A percentile compares a stretch with the other conserved stretches of the same genome.
Conservation (phyloP, 2,888 invertebrate genomes). For the Tetragonisca angustula region DNA sequence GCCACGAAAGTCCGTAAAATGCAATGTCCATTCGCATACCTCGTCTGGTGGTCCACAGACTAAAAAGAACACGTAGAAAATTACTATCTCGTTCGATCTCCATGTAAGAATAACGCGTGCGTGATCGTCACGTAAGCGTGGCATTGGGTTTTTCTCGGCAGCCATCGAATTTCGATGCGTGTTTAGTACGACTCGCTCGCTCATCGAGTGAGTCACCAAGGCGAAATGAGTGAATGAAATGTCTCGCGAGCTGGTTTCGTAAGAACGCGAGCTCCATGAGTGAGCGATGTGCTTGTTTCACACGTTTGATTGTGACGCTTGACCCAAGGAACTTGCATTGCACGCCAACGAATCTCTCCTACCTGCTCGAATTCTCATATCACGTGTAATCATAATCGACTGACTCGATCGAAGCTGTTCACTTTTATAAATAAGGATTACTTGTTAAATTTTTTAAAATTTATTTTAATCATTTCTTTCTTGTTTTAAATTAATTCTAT, state of each 20-base stretch:
- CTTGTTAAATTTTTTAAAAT: too few relatives aligned
- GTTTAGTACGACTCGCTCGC: neutral
- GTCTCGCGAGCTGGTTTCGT: conserved; percentile 22
- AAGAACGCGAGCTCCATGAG: conserved; percentile 26
- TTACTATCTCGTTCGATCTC: neutral
- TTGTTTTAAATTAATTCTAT: too few relatives aligned
- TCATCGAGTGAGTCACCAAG: conserved; percentile 53
- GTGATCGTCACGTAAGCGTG: conserved; percentile 33
- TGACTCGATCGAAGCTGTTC: too few relatives aligned
- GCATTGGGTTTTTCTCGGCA: conserved; percentile 62
- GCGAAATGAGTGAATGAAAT: conserved; percentile 30
- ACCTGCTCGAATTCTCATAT: neutral
- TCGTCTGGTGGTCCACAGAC: too few relatives aligned
- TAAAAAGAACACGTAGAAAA: neutral
- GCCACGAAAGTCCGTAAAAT: too few relatives aligned
- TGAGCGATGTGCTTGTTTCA: neutral
- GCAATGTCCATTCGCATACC: too few relatives aligned
- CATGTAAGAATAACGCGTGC: neutral
- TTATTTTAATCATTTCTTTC: too few relatives aligned
- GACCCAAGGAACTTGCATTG: conserved; percentile 27
- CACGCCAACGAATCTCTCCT: neutral
- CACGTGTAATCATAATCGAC: neutral
- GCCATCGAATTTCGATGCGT: conserved; percentile 53
- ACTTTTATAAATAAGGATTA: too few relatives aligned
- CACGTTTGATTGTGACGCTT: neutral